Percentiles rank a stretch among this genome's conserved stretches.
Conservation (phyloP, 2,888 invertebrate species). For the Plagodis dolabraria region DNA sequence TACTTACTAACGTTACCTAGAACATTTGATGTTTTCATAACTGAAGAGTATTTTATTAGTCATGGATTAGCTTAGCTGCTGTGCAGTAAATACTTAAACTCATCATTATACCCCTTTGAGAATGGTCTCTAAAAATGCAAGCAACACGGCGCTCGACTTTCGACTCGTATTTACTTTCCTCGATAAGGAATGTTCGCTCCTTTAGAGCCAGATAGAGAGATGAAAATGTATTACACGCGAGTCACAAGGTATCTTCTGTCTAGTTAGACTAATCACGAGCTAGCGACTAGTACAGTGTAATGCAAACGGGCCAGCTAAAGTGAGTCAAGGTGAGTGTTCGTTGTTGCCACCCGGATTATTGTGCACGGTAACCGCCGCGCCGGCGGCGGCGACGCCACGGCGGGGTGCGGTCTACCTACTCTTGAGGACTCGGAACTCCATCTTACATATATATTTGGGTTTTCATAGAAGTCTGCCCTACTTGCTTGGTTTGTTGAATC, state of each 20-base stretch:
- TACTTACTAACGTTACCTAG: too few relatives aligned
- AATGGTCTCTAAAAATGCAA: too few relatives aligned
- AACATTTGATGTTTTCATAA: background rate
- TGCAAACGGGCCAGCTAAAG: slow-evolving; percentile 74
- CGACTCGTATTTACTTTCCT: too few relatives aligned
- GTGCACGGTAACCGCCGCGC: slow-evolving; percentile 49
- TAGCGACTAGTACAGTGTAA: slow-evolving; percentile 62
- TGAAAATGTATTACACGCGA: slow-evolving; percentile 24
- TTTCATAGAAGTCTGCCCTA: slow-evolving; percentile 9
- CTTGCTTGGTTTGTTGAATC: background rate
- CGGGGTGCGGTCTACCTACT: slow-evolving; percentile 62
- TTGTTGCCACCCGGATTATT: slow-evolving; percentile 79
- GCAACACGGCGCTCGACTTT: too few relatives aligned
- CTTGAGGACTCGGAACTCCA: slow-evolving; percentile 51
- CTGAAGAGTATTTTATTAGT: too few relatives aligned
- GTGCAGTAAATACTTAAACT: too few relatives aligned
- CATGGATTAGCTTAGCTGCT: too few relatives aligned
- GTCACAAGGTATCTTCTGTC: slow-evolving; percentile 43
- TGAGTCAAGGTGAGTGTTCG: slow-evolving; percentile 78
- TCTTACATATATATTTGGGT: slow-evolving; percentile 32
- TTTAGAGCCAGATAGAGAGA: background rate
- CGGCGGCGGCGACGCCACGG: slow-evolving; percentile 59
- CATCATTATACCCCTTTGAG: too few relatives aligned
- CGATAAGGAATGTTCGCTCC: too few relatives aligned
- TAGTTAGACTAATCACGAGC: slow-evolving; percentile 60